Base-by-base conservation (phyloP, 2,113 vertebrate species). In the Oryzias curvinotus region DNA sequence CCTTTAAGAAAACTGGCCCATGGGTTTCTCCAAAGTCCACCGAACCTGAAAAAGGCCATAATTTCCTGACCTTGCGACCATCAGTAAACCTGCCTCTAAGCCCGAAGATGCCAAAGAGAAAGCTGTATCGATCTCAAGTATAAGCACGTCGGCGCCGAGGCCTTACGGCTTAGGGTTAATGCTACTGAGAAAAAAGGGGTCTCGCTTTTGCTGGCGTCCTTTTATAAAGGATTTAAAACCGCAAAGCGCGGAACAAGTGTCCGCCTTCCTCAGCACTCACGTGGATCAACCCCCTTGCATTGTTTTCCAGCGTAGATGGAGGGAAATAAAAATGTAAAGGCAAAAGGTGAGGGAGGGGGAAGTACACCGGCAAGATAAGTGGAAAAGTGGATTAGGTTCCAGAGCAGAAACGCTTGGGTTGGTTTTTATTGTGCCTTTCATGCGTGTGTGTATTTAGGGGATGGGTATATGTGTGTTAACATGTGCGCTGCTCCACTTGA, bases 301-400 rank as follows among this genome's bases (percentile, higher is more conserved):
- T 88, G 84, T 87, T 84, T 86, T 68, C 65, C 23, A 18, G 28
- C 23, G 64, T 16, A 5, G 55, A 70, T 57, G 30, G 44, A 62
- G 58, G 28, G 56, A 60, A 51, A 77, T 68, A 70, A 53, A 68
- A 67, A 78, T 65, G 71, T 42, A 41, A 70, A 65, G 60, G 25
- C 59, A 64, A 28, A 26, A 48, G 36, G 51, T 12, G 73, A 41
- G 25, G 19, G 62, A 42, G 48, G 36, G 17, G 30, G 46, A n/a
- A 30, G 80, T 77, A 77, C 56, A 83, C 73, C 26, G 50, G 82
- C 80, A 41, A 50, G 77, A 77, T 81, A 75, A 84, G 84, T 87
- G 81, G 81, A 78, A 88, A 87, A 88, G 78, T 85, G 82, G 84
- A 89, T 90, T 82, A 87, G 72, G 71, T 74, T 80, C 77, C 82